Conservation (phyloP, 1,140 invertebrate species). For the Hesperophylax magnus region DNA sequence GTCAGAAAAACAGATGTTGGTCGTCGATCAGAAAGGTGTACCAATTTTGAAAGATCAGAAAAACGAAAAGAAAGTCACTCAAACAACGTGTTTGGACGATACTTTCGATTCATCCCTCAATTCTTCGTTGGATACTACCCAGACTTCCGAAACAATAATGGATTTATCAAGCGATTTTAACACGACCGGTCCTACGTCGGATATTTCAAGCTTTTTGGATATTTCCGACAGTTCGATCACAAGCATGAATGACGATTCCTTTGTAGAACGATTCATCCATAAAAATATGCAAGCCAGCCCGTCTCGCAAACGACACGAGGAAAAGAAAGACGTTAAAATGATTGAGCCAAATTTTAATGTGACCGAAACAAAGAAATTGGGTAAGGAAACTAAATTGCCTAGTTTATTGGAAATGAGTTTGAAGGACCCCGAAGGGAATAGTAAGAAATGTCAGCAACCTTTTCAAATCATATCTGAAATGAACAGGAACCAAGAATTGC, state of each 20-base stretch:
- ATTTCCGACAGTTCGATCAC: slow-evolving; percentile 22
- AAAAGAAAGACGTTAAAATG: not conserved
- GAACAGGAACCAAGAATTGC: slow-evolving; percentile 18
- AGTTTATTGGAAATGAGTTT: not conserved
- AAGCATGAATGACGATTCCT: slow-evolving; percentile 33
- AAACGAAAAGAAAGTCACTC: slow-evolving; percentile 2
- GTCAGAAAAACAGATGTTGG: slow-evolving; percentile 47
- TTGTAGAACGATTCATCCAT: slow-evolving; percentile 7
- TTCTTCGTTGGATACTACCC: slow-evolving; percentile 41
- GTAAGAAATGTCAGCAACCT: slow-evolving; percentile 35
- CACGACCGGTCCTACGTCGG: slow-evolving; percentile 29
- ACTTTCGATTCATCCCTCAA: slow-evolving; percentile 33
- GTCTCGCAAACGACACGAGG: not conserved
- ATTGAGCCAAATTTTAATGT: not conserved
- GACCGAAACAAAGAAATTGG: not conserved
- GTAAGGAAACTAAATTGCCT: not conserved
- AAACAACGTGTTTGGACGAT: slow-evolving; percentile 20
- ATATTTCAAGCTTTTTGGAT: slow-evolving; percentile 31
- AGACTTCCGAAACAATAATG: slow-evolving; percentile 47
- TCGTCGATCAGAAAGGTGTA: slow-evolving; percentile 34
- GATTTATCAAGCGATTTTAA: slow-evolving; percentile 45
- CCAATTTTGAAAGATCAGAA: slow-evolving; percentile 16
- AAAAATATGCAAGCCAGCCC: slow-evolving; percentile 20
- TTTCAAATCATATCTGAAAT: slow-evolving; percentile 20
- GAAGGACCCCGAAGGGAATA: not conserved